Conservation (phyloP, 2,113 vertebrate species). For the Solenodon paradoxus region DNA sequence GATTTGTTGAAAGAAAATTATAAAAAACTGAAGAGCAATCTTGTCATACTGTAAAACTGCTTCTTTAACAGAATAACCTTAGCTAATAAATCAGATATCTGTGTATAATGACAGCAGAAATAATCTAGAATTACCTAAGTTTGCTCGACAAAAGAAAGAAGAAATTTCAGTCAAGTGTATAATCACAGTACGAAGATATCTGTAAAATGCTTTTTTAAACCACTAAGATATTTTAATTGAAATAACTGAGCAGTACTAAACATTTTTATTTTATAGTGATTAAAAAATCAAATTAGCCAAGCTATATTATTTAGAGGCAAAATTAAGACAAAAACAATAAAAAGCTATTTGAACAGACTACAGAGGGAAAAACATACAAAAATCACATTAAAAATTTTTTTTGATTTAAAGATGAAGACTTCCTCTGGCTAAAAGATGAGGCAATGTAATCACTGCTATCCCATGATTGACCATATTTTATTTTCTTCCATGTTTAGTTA, state of each 20-base stretch:
- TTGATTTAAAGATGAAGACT: background rate
- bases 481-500: background rate
- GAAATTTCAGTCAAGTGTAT: background rate
- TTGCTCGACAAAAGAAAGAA: background rate
- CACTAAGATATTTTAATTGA: constrained; percentile 11
- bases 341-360: background rate
- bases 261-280: background rate
- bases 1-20: constrained; percentile 20
- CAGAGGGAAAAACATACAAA: background rate
- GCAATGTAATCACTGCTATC: background rate
- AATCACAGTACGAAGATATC: background rate
- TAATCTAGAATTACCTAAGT: background rate
- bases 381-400: background rate
- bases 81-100: constrained; percentile 14
- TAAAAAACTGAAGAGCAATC: constrained; percentile 24
- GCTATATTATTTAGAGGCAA: constrained; percentile 10
- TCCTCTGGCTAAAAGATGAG: background rate
- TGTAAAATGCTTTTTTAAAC: constrained; percentile 32
- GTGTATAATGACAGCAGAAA: background rate
- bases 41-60: background rate
- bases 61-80: constrained; percentile 11
- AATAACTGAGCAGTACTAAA: background rate
- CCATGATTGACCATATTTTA: background rate
- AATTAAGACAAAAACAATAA: constrained; percentile 9
- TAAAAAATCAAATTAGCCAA: background rate